Percentiles rank a stretch among this genome's conserved stretches.
Evolutionary conservation across 2,113 vertebrate species (phyloP).

Genomic region (Chunga burmeisteri): DNA sequence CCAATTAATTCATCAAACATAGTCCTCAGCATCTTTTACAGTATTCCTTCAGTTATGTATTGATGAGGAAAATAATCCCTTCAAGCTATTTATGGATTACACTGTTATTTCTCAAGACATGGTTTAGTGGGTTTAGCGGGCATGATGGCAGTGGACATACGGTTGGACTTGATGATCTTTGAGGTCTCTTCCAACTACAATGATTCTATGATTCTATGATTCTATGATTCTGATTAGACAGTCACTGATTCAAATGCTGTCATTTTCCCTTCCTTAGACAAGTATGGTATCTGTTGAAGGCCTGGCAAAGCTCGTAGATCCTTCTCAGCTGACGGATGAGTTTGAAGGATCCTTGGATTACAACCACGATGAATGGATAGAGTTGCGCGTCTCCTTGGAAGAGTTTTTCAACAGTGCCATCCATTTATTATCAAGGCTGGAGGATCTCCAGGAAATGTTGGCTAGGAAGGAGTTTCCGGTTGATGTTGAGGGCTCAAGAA

Average conservation of each 20-base stretch:
- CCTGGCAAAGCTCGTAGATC: slow-evolving; percentile 94
- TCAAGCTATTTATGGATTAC: background rate
- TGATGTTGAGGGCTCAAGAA: slow-evolving; percentile 93
- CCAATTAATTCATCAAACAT: background rate
- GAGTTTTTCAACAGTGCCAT: slow-evolving; percentile 94
- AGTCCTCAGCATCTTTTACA: background rate
- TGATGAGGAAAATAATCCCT: background rate
- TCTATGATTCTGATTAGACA: background rate
- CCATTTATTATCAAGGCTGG: slow-evolving; percentile 91
- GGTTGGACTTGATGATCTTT: too few species aligned
- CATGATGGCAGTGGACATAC: too few species aligned
- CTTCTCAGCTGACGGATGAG: slow-evolving; percentile 95
- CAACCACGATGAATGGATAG: slow-evolving; percentile 97
- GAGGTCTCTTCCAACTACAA: too few species aligned
- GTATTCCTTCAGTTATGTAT: background rate
- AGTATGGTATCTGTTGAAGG: slow-evolving; percentile 98
- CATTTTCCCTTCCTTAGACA: slow-evolving; percentile 78
- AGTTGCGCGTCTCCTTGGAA: slow-evolving; percentile 90
- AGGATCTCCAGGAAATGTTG: slow-evolving; percentile 95
- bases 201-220: too few species aligned
- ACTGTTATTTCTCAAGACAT: background rate
- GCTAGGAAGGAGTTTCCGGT: slow-evolving; percentile 95
- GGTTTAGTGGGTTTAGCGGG: too few species aligned
- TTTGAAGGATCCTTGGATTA: slow-evolving; percentile 98
- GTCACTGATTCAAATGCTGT: background rate